Base-by-base conservation (phyloP, 1,140 invertebrate genomes). In the Meloidogyne chitwoodi region DNA sequence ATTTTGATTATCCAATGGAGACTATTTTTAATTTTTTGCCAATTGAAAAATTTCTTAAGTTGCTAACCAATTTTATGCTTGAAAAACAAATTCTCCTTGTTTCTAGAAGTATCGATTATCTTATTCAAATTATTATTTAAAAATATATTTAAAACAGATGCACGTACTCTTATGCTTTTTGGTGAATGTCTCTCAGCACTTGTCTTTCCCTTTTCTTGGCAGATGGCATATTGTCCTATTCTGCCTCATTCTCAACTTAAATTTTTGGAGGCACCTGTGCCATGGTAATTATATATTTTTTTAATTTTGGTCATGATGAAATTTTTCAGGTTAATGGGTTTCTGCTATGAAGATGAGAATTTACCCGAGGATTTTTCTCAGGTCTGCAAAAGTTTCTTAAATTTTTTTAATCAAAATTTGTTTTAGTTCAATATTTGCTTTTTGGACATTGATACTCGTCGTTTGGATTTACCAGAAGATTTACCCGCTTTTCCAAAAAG, bases 201-300 rank as follows among this genome's bases (percentile, higher is more conserved):
- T 27, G 88, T 98, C 4, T 94, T 96, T 87, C 96, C 97, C 0
- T 99, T 98, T 87, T 90, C 91, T 8, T 99, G 97, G 96, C 94
- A 95, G 71, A 95, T 99, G 88, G 95, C 98, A 0, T 99, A 99
- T 89, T 96, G 98, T 29, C 97, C 97, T 6, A 98, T 99, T 84
- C 89, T 99, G 78, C 96, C 96, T 1, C 92, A 94, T 26, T 94
- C 94, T 22, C 89, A 98, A 65, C 92, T 94, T 82, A 94, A 98
- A 86, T 99, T 99, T 89, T 90, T 99, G 16, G 96, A 99, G 89
- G 96, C 97, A 14, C 97, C 97, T 0, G 96, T 99, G 34, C 96
- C 97, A 22, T 99, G 96, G 88, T 92, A 99, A 72, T 99, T 99
- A 96, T 41, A 34, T 16, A 0, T 41, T 16, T 44, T 16, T 44